Conservation (phyloP, 1,140 invertebrate species). For the Stenopsyche tienmushanensis region DNA sequence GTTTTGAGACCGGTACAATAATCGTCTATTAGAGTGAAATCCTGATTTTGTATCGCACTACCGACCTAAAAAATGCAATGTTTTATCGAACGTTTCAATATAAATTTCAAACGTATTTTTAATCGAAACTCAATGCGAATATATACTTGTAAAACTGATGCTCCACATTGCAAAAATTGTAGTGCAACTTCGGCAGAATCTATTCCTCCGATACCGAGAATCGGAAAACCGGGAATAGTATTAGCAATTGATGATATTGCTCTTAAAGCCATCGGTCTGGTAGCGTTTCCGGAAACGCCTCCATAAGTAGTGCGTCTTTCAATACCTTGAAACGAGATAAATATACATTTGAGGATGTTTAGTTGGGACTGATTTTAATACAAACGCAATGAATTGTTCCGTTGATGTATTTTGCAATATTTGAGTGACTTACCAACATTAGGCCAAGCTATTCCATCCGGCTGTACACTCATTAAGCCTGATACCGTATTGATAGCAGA, state of each 20-base stretch:
- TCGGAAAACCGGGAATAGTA: slow-evolving; percentile 83
- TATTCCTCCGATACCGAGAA: slow-evolving; percentile 94
- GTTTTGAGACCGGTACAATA: slow-evolving; percentile 90
- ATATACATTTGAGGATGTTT: background rate
- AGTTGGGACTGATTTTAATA: too few species aligned
- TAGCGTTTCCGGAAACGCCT: slow-evolving; percentile 94
- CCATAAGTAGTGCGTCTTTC: slow-evolving; percentile 90
- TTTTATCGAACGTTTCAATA: background rate
- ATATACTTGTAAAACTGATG: slow-evolving; percentile 84
- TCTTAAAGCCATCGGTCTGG: slow-evolving; percentile 86
- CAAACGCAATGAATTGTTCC: too few species aligned
- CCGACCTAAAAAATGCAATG: slow-evolving; percentile 68
- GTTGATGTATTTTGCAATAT: background rate
- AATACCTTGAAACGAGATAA: slow-evolving; percentile 40
- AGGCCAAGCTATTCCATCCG: slow-evolving; percentile 87
- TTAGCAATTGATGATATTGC: slow-evolving; percentile 86
- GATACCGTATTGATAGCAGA: slow-evolving; percentile 97
- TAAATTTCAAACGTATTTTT: too few species aligned
- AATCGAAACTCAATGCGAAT: too few species aligned
- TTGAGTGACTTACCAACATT: slow-evolving; percentile 66
- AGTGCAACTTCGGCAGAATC: slow-evolving; percentile 93
- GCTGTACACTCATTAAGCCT: slow-evolving; percentile 85
- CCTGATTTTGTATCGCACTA: slow-evolving; percentile 97
- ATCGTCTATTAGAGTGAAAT: slow-evolving; percentile 93
- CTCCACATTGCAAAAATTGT: slow-evolving; percentile 91